Base-by-base conservation (phyloP, 2,113 vertebrate species). In the Triplophysa tibetana region DNA sequence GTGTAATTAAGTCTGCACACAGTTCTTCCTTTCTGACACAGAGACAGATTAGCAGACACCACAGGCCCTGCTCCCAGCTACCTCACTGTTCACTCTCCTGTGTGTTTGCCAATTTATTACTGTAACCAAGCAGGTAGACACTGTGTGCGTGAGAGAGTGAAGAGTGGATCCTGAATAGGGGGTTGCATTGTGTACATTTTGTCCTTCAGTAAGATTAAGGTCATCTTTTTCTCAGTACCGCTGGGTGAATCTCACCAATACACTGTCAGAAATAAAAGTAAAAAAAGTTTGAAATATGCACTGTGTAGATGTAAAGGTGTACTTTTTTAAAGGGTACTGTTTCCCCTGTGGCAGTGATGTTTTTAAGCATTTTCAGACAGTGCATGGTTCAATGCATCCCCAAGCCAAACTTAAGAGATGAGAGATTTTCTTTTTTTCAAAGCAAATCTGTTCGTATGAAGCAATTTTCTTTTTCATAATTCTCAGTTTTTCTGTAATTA, bases 41-140 rank as follows among this genome's bases (percentile, higher is more conserved):
- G 24, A 76, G 80, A 82, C 83, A 85, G 83, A 85, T 82, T 79
- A 82, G 80, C 66, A 76, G 70, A 65, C 70, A 45, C 21, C 69
- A 54, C 64, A 26, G 66, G 75, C 70, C 78, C 21, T 83, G 84
- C 84, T 82, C 84, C 69, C 68, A 80, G 84, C 76, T 74, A 81
- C 84, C 78, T 74, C 78, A 78, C 78, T 69, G 63, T 56, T 78
- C 84, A 75, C 78, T 78, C 81, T 81, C 50, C 41, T 67, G 75
- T 63, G 16, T 81, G 60, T 81, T 76, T 48, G 41, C 72, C 56
- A 52, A 83, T 86, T 83, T 82, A 77, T 84, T 77, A 80, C 62
- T 56, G 72, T 69, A 63, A 63, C 61, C n/a, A 11, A 52, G 74
- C n/a, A 11, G 54, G 60, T 48, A 41, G n/a, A 21, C n/a, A n/a